Base-by-base conservation (phyloP, 2,797 vertebrate genomes). In the Sciurus vulgaris region DNA sequence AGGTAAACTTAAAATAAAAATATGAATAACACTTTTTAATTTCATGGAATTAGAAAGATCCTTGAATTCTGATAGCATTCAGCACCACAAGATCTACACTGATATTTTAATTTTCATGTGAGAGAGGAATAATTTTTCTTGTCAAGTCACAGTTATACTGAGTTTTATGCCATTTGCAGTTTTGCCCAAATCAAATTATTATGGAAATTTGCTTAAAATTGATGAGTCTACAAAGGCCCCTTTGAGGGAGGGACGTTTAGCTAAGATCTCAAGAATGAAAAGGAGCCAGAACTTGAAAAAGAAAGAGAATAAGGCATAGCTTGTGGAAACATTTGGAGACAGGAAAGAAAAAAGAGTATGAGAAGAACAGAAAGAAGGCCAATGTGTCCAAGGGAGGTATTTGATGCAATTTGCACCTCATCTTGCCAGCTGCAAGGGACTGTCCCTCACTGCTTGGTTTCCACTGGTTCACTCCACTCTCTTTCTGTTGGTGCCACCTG, bases 131-230 rank as follows among this genome's bases (percentile, higher is more conserved):
- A 47, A 9, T 82, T 85, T 91, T 93, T 35, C 33, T 56, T 86
- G 3, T 13, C 63, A 77, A 63, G 35, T 33, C 28, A 79, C 4
- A 61, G 33, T 82, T 73, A 84, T 79, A 28, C 33, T 90, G 41
- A 82, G 86, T 70, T 70, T 76, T 82, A 76, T 72, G 54, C 24
- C 69, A 89, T 30, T 76, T 81, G 24, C 20, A 70, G 44, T 15
- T 86, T 86, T 93, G 12, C n/a, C 44, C 12, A 82, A 72, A 18
- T 90, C 61, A 74, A 85, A 84, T 30, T 85, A 90, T 82, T 86
- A 72, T 0, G 74, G 30, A 89, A 86, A 67, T 76, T 33, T 77
- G 91, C 33, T 7, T 65, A 87, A 77, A 90, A 73, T 81, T 89
- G 26, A 73, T 47, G 20, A 26, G 15, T 67, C 33, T 44, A 86